Evolutionary conservation across 2,113 vertebrate genomes (phyloP).

Genomic region (Probosciger aterrimus): DNA sequence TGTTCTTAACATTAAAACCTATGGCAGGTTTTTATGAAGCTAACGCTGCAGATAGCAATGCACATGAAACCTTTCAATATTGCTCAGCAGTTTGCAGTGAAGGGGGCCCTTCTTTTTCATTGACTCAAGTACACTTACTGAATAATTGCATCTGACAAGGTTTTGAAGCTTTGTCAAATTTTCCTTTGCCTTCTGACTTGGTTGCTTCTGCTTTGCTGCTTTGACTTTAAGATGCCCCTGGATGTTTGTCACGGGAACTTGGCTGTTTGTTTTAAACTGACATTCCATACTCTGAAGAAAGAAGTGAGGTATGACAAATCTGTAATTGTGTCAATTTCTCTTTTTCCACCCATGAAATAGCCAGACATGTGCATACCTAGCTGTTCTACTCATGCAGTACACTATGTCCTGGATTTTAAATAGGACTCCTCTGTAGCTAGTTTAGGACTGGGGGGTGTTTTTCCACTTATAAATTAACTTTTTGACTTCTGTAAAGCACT

Average conservation of each 20-base stretch:
- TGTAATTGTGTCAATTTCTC: slow-evolving; percentile 17
- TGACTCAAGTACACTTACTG: not conserved
- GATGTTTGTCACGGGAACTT: slow-evolving; percentile 40
- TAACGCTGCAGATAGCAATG: not conserved
- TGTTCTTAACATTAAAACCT: not conserved
- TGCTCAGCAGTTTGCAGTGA: not conserved
- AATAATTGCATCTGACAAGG: slow-evolving; percentile 34
- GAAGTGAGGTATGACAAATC: slow-evolving; percentile 7
- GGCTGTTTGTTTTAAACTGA: slow-evolving; percentile 32
- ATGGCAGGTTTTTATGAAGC: not conserved
- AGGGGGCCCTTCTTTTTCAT: not conserved
- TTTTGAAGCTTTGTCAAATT: slow-evolving; percentile 12
- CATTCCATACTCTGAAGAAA: slow-evolving; percentile 22
- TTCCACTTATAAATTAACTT: not conserved
- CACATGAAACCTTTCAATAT: not conserved
- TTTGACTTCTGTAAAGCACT: not conserved
- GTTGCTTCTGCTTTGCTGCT: slow-evolving; percentile 63
- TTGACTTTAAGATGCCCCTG: slow-evolving; percentile 44
- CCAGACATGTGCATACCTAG: not conserved
- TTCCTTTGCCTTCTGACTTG: slow-evolving; percentile 3
- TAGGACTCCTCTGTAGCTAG: not conserved
- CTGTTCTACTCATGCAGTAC: not conserved
- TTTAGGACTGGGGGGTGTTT: not conserved
- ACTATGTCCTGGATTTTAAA: not conserved
- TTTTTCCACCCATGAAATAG: slow-evolving; percentile 46